Base-by-base conservation (phyloP, 2,888 invertebrate genomes). In the Coleophora deauratella region DNA sequence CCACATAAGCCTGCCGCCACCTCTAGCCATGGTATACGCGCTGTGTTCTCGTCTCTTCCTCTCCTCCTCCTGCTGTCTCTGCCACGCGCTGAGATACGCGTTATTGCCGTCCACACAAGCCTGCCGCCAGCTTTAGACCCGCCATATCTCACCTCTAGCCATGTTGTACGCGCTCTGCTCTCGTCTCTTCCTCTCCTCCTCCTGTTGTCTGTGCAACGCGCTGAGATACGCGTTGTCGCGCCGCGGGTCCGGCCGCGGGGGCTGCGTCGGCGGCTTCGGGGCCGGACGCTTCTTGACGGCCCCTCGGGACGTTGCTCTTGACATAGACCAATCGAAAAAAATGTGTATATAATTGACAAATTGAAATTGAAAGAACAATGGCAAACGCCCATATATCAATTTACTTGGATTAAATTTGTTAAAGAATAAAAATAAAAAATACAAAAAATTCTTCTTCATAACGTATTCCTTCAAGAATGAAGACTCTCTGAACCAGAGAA, bases 281-380 rank as follows among this genome's bases (percentile, higher is more conserved):
- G 78, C 76, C 0, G 65, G 63, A 0, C 78, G 73, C 63, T 80
- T 80, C 59, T 79, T 80, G 8, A 75, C 67, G 0, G 78, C 77
- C 1, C 80, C 78, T 1, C 68, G 64, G 2, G 72, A 63, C 2
- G 51, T 38, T 0, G 47, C 42, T 42, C 53, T 65, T 35, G 0
- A 9, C 1, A 40, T 28, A 41, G 21, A 21, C 3, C 27, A 12
- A 10, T 0, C 12, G 11, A n/a, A 9, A 32, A n/a, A n/a, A n/a
- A n/a, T n/a, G n/a, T n/a, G n/a, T n/a, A n/a, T n/a, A n/a, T n/a
- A n/a, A n/a, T n/a, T n/a, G n/a, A n/a, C n/a, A n/a, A n/a, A n/a
- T n/a, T n/a, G n/a, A n/a, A n/a, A n/a, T n/a, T n/a, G n/a, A n/a
- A n/a, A n/a, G n/a, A n/a, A n/a, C n/a, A n/a, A n/a, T n/a, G n/a